Evolutionary conservation across 1,140 invertebrate species (phyloP).

Genomic region (Drosophila punjabiensis): DNA sequence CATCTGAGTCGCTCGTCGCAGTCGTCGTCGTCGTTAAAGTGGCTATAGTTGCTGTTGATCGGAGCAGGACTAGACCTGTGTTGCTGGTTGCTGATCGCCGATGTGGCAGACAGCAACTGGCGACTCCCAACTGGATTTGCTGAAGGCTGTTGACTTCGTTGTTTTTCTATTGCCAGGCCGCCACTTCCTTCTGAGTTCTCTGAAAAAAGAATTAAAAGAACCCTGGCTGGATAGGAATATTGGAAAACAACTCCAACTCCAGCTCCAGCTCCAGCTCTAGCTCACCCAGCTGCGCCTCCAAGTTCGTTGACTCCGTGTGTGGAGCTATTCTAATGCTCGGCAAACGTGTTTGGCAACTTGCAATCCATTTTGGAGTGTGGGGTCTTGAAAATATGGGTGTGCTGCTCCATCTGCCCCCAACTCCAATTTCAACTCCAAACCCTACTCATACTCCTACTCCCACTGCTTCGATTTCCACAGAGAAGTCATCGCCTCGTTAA

Average conservation of each 20-base stretch:
- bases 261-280: neutral
- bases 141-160: constrained; percentile 76
- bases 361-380: constrained; percentile 37
- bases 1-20: constrained; percentile 5
- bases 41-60: constrained; percentile 55
- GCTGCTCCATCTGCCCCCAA: constrained; percentile 13
- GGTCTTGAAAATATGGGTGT: constrained; percentile 15
- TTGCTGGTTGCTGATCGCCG: constrained; percentile 40
- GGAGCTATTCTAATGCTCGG: constrained; percentile 70
- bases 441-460: neutral
- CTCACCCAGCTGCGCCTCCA: constrained; percentile 22
- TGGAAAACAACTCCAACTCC: constrained; percentile 18
- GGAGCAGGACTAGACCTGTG: constrained; percentile 75
- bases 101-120: constrained; percentile 40
- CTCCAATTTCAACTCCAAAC: neutral
- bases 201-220: neutral
- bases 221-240: constrained; percentile 34
- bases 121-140: constrained; percentile 46
- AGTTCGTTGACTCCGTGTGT: constrained; percentile 67
- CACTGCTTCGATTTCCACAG: constrained; percentile 15
- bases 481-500: constrained; percentile 48
- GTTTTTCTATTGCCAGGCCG: constrained; percentile 78
- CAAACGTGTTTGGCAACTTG: constrained; percentile 77
- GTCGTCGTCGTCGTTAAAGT: constrained; percentile 26
- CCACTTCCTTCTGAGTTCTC: constrained; percentile 64